These are phyloP conservation scores for Apistogramma diplotaenia DNA, from an alignment of 2,113 vertebrate species.

Conservation along the genomic window DNA sequence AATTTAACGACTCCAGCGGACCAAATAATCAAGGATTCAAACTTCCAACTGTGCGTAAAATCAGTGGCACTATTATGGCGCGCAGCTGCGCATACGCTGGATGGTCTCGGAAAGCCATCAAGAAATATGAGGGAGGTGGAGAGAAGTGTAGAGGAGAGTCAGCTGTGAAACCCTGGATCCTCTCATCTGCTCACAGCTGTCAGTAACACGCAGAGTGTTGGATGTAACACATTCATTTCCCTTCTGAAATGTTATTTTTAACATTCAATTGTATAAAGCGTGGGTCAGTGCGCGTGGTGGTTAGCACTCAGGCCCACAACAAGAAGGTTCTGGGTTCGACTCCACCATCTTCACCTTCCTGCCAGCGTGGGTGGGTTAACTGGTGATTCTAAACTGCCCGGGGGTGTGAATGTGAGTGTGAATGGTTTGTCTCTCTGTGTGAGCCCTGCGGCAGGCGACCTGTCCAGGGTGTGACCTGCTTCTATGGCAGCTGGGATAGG, in stretches of 20 bases:
- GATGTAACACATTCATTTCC: background rate
- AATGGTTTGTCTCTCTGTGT: too few species aligned
- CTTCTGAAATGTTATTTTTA: rapidly evolving
- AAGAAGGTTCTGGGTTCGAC: too few species aligned
- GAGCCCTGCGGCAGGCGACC: too few species aligned
- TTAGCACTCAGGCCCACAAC: too few species aligned
- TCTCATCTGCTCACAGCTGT: background rate
- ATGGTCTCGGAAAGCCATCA: background rate
- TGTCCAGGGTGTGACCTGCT: too few species aligned
- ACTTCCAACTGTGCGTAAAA: background rate
- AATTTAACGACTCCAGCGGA: rapidly evolving
- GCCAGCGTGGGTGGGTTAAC: too few species aligned
- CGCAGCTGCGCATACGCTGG: background rate
- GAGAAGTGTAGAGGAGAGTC: background rate
- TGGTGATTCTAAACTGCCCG: too few species aligned
- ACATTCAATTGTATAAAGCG: rapidly evolving
- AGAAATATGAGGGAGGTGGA: background rate
- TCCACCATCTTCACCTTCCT: too few species aligned
- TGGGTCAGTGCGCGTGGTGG: too few species aligned
- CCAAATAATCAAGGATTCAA: background rate
- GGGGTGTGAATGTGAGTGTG: too few species aligned
- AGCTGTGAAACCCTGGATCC: background rate
- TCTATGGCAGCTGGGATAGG: too few species aligned
- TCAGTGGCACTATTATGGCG: background rate
- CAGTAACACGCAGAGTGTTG: rapidly evolving